Evolutionary conservation across 1,140 invertebrate species (phyloP).

Genomic region (Philaenus spumarius): DNA sequence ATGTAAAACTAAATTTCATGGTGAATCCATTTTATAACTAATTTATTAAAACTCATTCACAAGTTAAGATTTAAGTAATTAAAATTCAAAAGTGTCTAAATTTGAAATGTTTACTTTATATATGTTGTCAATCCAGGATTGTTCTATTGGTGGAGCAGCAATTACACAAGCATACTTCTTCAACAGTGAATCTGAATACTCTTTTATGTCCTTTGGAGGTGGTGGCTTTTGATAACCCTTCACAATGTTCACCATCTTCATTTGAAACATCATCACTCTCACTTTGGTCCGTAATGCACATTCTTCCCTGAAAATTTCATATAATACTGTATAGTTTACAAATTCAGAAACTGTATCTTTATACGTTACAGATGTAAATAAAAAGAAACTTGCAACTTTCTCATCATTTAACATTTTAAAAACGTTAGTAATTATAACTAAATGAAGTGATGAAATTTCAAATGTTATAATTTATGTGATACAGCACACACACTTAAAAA

Average conservation of each 20-base stretch:
- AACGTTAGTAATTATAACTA: too few relatives aligned
- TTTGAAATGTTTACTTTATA: neutral
- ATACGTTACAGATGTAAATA: too few relatives aligned
- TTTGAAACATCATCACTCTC: constrained; percentile 4
- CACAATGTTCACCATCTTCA: neutral
- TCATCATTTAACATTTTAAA: too few relatives aligned
- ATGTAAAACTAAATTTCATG: neutral
- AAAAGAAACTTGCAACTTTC: too few relatives aligned
- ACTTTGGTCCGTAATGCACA: constrained; percentile 6
- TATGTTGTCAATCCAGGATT: constrained; percentile 9
- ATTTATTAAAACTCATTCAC: too few relatives aligned
- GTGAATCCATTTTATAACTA: neutral
- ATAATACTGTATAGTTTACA: too few relatives aligned
- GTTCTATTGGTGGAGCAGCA: neutral
- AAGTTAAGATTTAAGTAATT: too few relatives aligned
- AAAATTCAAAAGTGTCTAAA: too few relatives aligned
- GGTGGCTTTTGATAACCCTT: neutral
- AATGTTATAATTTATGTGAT: too few relatives aligned
- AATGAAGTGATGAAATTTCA: too few relatives aligned
- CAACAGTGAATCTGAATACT: neutral
- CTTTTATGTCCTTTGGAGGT: neutral
- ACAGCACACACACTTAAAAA: too few relatives aligned
- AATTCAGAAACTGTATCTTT: too few relatives aligned
- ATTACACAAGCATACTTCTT: neutral
- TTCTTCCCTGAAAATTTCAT: constrained; percentile 2